Percentiles rank a stretch among this genome's conserved stretches.
These are phyloP conservation scores for Drosophila rufa DNA, from an alignment of 1,140 invertebrate genomes.

Conservation along the genomic window DNA sequence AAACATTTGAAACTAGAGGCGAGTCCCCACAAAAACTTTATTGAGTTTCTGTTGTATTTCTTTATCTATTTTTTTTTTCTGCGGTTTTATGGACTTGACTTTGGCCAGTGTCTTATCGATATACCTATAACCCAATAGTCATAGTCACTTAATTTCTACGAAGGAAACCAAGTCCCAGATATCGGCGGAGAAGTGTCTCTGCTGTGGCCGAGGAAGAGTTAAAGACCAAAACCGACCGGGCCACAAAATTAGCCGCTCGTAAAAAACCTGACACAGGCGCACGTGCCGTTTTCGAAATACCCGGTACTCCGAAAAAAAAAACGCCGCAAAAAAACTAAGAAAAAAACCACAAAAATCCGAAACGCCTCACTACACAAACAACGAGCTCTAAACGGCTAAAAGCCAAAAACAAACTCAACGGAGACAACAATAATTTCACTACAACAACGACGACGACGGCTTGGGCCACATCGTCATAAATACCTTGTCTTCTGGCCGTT, in stretches of 20 bases:
- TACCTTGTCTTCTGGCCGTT: constrained; percentile 70
- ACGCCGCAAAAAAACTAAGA: constrained; percentile 26
- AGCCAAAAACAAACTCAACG: constrained; percentile 48
- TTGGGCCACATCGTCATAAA: constrained; percentile 65
- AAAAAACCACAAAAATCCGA: constrained; percentile 47
- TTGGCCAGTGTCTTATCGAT: constrained; percentile 32
- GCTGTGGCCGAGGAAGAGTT: constrained; percentile 28
- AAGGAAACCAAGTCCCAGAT: constrained; percentile 44
- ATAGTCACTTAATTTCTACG: constrained; percentile 62
- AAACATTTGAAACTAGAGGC: constrained; percentile 39
- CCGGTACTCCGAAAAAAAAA: constrained; percentile 65
- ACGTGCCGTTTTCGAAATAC: constrained; percentile 81
- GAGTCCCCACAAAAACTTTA: constrained; percentile 36
- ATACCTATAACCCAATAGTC: constrained; percentile 48
- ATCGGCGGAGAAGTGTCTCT: constrained; percentile 32
- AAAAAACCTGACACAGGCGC: constrained; percentile 81
- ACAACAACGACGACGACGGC: constrained; percentile 43
- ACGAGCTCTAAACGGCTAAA: constrained; percentile 26
- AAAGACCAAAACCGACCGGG: constrained; percentile 46
- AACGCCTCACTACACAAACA: constrained; percentile 53
- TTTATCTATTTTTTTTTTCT: constrained; percentile 11
- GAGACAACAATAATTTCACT: constrained; percentile 81
- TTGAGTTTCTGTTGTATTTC: constrained; percentile 31
- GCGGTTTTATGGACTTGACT: constrained; percentile 53
- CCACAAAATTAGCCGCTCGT: constrained; percentile 78